phyloP scores from a whole-genome alignment of 1,140 invertebrate species.

The Nautilus pompilius region DNA sequence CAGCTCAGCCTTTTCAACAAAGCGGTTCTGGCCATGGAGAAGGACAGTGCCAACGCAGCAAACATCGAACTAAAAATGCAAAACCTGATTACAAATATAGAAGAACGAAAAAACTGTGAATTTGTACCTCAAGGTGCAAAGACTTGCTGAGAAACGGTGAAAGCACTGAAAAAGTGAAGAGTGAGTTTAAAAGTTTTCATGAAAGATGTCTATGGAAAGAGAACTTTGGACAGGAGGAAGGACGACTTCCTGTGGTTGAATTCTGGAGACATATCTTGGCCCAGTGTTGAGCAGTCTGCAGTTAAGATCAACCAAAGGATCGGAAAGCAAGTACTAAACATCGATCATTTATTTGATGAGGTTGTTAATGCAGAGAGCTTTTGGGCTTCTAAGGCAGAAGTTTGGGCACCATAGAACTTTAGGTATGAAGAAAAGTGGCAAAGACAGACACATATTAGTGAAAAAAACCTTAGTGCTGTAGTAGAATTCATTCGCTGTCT shows the following conservation, averaged over 20 bases:
- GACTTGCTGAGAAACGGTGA: neutral
- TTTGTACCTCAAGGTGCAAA: neutral
- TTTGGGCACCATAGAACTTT: neutral
- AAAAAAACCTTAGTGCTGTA: neutral
- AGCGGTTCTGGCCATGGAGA: neutral
- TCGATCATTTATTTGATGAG: neutral
- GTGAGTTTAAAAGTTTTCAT: neutral
- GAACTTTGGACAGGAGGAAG: neutral
- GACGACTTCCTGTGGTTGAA: neutral
- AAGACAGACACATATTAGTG: neutral
- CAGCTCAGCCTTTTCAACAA: neutral
- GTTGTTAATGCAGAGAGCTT: neutral
- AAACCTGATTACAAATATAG: neutral
- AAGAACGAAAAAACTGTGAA: neutral
- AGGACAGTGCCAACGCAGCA: neutral
- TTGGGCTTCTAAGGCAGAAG: neutral
- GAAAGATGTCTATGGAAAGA: neutral
- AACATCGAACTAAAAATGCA: neutral
- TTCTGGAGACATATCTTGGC: neutral
- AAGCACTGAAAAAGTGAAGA: neutral
- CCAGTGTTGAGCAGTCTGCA: neutral
- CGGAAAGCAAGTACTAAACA: neutral
- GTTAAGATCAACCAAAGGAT: neutral
- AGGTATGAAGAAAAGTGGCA: neutral
- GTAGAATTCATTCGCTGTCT: neutral